Evolutionary conservation across 2,797 vertebrate genomes (phyloP).

Genomic region (Ctenochaetus hawaiiensis): DNA sequence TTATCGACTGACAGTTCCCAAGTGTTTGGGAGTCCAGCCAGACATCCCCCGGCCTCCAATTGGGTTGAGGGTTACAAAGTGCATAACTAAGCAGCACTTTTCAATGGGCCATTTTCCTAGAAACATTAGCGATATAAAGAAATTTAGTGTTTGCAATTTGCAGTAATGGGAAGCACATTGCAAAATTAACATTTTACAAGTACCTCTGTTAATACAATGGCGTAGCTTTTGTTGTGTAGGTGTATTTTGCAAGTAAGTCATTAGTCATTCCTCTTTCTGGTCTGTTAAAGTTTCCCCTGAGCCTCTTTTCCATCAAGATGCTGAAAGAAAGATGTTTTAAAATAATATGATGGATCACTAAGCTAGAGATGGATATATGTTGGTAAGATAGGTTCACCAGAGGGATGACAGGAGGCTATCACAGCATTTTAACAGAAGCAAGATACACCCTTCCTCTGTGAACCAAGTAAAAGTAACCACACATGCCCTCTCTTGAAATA

Average conservation of each 20-base stretch:
- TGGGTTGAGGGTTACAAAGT: constrained; percentile 70
- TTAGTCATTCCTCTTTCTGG: neutral
- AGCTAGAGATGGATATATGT: neutral
- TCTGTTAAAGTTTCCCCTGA: neutral
- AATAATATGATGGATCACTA: constrained; percentile 1
- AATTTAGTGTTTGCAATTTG: constrained; percentile 23
- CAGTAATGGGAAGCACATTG: constrained; percentile 32
- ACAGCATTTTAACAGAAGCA: neutral
- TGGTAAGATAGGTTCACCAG: neutral
- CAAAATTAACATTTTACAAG: constrained; percentile 9
- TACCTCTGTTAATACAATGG: neutral
- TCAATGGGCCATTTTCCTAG: constrained; percentile 36
- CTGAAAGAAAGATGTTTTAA: constrained; percentile 6
- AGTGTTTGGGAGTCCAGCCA: constrained; percentile 71
- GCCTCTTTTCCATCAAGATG: neutral
- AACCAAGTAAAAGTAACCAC: constrained; percentile 25
- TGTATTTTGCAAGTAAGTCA: neutral
- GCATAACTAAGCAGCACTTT: constrained; percentile 49
- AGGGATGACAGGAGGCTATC: constrained; percentile 8
- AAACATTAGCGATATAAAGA: constrained; percentile 26
- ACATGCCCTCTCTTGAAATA: constrained; percentile 15
- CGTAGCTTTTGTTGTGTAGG: neutral
- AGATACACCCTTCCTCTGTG: neutral
- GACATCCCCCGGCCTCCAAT: constrained; percentile 65
- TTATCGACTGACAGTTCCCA: constrained; percentile 69